Conservation (phyloP, 2,797 vertebrate species). For the Dromococcyx pavoninus region DNA sequence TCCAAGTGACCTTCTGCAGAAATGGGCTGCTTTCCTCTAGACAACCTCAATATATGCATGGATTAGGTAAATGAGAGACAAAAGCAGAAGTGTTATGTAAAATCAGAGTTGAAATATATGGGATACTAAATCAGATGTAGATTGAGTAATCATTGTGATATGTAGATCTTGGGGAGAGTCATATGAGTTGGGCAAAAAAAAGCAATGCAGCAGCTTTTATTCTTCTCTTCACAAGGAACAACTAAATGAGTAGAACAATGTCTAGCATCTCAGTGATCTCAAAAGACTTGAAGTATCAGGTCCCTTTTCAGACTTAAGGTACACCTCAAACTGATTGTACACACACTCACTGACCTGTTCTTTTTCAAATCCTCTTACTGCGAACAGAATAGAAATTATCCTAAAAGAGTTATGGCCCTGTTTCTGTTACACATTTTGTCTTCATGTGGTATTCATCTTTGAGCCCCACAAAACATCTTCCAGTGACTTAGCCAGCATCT, state of each 20-base stretch:
- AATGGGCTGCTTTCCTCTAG: slow-evolving; percentile 23
- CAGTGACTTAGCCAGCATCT: background rate
- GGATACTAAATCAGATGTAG: slow-evolving; percentile 62
- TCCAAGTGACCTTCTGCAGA: slow-evolving; percentile 58
- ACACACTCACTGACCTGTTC: fast-evolving
- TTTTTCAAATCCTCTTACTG: background rate
- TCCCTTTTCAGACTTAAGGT: background rate
- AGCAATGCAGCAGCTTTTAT: slow-evolving; percentile 30
- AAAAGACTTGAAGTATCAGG: background rate
- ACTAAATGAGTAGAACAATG: background rate
- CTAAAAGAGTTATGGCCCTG: background rate
- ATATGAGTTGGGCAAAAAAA: background rate
- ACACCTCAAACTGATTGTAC: background rate
- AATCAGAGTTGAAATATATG: slow-evolving; percentile 49
- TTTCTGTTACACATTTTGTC: background rate
- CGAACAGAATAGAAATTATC: background rate
- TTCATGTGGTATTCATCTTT: background rate
- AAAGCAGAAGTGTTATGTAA: slow-evolving; percentile 53
- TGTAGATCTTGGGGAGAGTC: slow-evolving; percentile 24
- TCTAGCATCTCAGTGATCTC: background rate
- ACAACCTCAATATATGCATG: slow-evolving; percentile 9
- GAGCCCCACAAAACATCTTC: background rate
- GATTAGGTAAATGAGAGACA: slow-evolving; percentile 64
- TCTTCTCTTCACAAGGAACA: slow-evolving; percentile 12
- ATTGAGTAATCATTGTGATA: slow-evolving; percentile 53